phyloP scores from a whole-genome alignment of 2,113 vertebrate species.

The Macquaria australasica region DNA sequence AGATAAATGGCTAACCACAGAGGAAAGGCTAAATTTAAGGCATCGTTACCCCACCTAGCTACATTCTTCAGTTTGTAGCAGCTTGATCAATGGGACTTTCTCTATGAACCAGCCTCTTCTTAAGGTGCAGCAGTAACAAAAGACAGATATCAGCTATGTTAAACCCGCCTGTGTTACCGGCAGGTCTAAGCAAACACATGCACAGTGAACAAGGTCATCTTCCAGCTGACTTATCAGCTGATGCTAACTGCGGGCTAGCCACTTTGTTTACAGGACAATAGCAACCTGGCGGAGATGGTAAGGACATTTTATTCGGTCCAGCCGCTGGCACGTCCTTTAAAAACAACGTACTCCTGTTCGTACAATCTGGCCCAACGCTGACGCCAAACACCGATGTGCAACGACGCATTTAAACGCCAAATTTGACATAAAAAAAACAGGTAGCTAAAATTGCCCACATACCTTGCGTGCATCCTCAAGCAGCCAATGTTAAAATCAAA shows the following conservation, averaged over 20 bases:
- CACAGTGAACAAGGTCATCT: conserved; percentile 25
- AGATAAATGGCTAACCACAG: background rate
- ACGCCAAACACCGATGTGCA: rapidly evolving
- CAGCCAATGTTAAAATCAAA: conserved; percentile 35
- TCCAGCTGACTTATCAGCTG: conserved; percentile 43
- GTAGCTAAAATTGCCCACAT: conserved; percentile 28
- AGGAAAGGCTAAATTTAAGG: background rate
- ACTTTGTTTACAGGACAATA: conserved; percentile 79
- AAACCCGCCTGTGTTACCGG: background rate
- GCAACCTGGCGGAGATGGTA: conserved; percentile 56
- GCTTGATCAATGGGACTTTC: background rate
- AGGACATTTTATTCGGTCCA: background rate
- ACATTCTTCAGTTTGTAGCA: conserved; percentile 1
- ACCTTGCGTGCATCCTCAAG: conserved; percentile 72
- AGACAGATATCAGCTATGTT: background rate
- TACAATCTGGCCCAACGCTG: background rate
- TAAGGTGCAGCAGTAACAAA: background rate
- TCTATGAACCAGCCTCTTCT: background rate
- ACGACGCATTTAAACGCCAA: background rate
- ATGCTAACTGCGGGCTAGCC: conserved; percentile 69
- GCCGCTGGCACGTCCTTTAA: background rate
- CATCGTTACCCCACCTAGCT: conserved; percentile 30
- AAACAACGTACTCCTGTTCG: background rate
- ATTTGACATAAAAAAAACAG: background rate
- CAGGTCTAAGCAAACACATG: conserved; percentile 22